phyloP scores from a whole-genome alignment of 2,113 vertebrate genomes.

The Globicephala melas region DNA sequence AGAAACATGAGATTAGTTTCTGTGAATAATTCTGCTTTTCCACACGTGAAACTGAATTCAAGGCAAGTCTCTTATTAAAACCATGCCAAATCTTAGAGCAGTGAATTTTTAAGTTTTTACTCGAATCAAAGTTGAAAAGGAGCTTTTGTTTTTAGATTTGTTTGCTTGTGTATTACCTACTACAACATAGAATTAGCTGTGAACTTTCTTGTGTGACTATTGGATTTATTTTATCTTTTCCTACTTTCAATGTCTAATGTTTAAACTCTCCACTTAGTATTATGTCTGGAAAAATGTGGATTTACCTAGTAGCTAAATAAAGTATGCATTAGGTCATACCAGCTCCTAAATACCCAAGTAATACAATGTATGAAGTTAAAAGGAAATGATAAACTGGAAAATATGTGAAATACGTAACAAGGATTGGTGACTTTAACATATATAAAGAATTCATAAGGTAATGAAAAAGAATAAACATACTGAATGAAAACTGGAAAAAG shows the following conservation, averaged over 20 bases:
- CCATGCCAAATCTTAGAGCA: not conserved
- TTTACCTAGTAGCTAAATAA: not conserved
- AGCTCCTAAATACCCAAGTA: not conserved
- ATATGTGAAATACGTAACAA: not conserved
- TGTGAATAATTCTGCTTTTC: constrained; percentile 15
- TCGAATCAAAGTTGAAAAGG: constrained; percentile 7
- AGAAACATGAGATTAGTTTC: constrained; percentile 50
- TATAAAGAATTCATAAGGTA: not conserved
- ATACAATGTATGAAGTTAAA: not conserved
- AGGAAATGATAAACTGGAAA: not conserved
- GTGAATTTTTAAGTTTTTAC: not conserved
- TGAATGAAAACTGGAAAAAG: not conserved
- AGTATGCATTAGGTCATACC: not conserved
- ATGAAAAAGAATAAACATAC: not conserved
- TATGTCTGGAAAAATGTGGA: not conserved
- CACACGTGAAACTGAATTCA: not conserved
- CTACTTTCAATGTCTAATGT: not conserved
- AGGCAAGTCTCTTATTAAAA: not conserved
- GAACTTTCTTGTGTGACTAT: not conserved
- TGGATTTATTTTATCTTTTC: not conserved
- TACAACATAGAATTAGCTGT: not conserved
- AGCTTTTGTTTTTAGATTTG: not conserved
- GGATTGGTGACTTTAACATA: not conserved
- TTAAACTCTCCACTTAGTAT: not conserved
- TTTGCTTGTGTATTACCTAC: not conserved